Evolutionary conservation across 2,113 vertebrate genomes (phyloP).

Genomic region (Neopipo cinnamomea): DNA sequence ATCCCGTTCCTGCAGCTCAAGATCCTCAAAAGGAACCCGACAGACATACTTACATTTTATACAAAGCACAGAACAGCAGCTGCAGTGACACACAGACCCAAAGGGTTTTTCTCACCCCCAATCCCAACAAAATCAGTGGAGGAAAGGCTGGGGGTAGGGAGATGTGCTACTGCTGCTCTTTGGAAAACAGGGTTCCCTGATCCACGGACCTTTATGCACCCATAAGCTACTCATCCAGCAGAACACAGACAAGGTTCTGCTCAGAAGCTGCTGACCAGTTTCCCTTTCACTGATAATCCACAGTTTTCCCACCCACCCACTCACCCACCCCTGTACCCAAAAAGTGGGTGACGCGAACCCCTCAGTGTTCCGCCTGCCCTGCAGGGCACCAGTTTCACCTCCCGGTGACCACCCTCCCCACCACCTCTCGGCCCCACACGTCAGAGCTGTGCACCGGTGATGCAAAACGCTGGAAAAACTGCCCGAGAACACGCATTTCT

Average conservation of each 20-base stretch:
- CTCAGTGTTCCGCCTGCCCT: rapidly evolving
- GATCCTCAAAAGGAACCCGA: neutral
- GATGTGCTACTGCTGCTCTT: neutral
- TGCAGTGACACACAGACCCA: neutral
- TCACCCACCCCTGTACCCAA: neutral
- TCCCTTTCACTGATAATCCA: neutral
- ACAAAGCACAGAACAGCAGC: neutral
- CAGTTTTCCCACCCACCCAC: neutral
- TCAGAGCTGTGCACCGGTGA: neutral
- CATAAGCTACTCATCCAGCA: rapidly evolving
- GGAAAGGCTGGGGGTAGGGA: neutral
- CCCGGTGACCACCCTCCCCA: rapidly evolving
- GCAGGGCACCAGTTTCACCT: neutral
- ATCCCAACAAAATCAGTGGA: neutral
- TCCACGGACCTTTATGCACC: neutral
- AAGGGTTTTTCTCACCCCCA: neutral
- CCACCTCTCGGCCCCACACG: neutral
- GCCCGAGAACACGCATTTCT: neutral
- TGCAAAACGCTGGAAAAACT: neutral
- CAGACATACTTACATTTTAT: rapidly evolving
- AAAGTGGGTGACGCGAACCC: neutral
- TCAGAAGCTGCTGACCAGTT: neutral
- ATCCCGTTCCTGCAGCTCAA: neutral
- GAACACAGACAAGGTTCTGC: neutral
- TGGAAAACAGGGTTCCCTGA: neutral